Evolutionary conservation across 2,888 invertebrate genomes (phyloP).

Genomic region (Aphelenchoides bicaudatus): DNA sequence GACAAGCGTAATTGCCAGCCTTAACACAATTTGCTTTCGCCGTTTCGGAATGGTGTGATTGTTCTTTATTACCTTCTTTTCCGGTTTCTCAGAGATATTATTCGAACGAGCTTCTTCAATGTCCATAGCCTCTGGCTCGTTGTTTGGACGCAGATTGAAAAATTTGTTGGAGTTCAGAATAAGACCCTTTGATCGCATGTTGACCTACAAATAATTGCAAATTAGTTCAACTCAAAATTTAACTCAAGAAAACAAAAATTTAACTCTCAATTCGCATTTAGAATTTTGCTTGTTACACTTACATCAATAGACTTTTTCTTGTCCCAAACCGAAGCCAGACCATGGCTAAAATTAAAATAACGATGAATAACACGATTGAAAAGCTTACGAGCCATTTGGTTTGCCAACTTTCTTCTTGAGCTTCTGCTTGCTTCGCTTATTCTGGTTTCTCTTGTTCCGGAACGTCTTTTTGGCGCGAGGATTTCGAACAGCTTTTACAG

Average conservation of each 20-base stretch:
- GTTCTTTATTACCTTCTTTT: too few relatives aligned
- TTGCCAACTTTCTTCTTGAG: constrained; percentile 18
- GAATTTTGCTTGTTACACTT: too few relatives aligned
- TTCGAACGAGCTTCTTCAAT: neutral
- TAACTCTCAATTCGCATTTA: too few relatives aligned
- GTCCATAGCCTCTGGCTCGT: constrained; percentile 7
- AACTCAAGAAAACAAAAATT: too few relatives aligned
- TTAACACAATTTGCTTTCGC: too few relatives aligned
- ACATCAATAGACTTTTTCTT: constrained; percentile 31
- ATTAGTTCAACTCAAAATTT: too few relatives aligned
- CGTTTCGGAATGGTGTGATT: too few relatives aligned
- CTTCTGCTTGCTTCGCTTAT: constrained; percentile 22
- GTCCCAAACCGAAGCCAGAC: constrained; percentile 42
- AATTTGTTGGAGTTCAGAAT: constrained; percentile 43
- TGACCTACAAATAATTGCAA: too few relatives aligned
- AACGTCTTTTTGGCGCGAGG: constrained; percentile 9
- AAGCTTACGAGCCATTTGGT: constrained; percentile 22
- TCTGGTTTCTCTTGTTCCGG: constrained; percentile 23
- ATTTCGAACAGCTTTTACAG: constrained; percentile 12
- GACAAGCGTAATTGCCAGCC: too few relatives aligned
- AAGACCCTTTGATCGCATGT: constrained; percentile 41
- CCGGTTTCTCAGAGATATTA: constrained; percentile 25
- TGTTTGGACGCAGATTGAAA: constrained; percentile 21
- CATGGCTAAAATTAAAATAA: constrained; percentile 29
- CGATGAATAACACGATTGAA: neutral